Evolutionary conservation across 2,888 invertebrate species (phyloP), one percentile per base, ranked within the genome.

Genomic region (Limenitis arthemis): DNA sequence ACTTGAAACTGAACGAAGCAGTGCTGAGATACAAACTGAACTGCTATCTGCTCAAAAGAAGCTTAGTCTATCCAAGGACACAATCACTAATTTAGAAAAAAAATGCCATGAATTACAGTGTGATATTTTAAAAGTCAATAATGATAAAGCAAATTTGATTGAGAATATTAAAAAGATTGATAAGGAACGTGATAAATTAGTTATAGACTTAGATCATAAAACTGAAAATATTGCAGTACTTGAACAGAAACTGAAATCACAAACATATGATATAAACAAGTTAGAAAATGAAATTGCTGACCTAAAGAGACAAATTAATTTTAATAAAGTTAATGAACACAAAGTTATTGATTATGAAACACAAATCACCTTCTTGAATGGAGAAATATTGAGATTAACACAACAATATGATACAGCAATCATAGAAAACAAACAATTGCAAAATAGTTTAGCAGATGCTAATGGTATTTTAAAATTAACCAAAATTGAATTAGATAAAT

Each of bases 1-100:
- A 66, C 89, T 93, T 64, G 93, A 94, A 83, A 92, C 93, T 5
- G 94, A 94, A 73, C 89, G 91, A 65, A 89, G 91, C 41, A 84
- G 92, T 54, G 85, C 87, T 49, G 92, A 93, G 61, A 85, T 90
- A 51, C 93, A 93, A 72, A 88, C 87, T 69, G 91, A 93, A 73
- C 72, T 93, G 36, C 67, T 89, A 38, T 85, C 88, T 59, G 76
- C 89, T 8, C 92, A 93, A 70, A 88, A 87, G 30, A 91, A 93
- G 70, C 72, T 92, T 8, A 88, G 88, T 56, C 73, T 87, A 51
- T 87, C 90, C 7, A 88, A 89, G 69, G 89, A 89, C 47, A 89
- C 86, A 32, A 81, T 89, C 55, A 87, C 83, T 54, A 70, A 74
- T 42, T 70, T 91, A 58, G 90, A 91, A 65, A 87, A 86, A 43